Evolutionary conservation across 2,797 vertebrate species (phyloP).

Genomic region (Agapornis canus): DNA sequence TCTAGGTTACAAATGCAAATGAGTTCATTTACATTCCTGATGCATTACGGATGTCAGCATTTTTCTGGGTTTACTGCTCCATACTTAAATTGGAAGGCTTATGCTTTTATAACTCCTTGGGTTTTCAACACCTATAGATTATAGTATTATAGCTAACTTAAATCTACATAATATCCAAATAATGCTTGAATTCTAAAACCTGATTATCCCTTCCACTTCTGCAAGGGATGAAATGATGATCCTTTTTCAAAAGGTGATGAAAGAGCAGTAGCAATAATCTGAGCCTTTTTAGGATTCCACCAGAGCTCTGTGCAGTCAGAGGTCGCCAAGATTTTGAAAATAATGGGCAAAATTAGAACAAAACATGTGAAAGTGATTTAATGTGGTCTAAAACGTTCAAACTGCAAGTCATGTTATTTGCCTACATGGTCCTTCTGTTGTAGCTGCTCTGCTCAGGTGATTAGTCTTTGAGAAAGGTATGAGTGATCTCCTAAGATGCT

Average conservation of each 20-base stretch:
- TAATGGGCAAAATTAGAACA: neutral
- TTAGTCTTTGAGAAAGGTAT: neutral
- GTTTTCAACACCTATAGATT: constrained; percentile 11
- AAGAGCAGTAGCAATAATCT: constrained; percentile 25
- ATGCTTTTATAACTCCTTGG: neutral
- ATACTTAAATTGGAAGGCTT: neutral
- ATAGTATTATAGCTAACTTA: constrained; percentile 37
- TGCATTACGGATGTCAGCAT: neutral
- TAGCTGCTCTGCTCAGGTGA: neutral
- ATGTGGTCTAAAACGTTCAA: neutral
- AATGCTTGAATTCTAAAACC: constrained; percentile 55
- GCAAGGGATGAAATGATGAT: constrained; percentile 44
- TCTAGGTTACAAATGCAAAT: neutral
- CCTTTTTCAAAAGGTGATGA: constrained; percentile 36
- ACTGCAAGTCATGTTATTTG: neutral
- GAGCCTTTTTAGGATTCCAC: neutral
- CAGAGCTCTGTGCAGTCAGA: neutral
- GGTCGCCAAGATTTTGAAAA: neutral
- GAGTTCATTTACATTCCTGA: neutral
- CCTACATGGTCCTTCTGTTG: neutral
- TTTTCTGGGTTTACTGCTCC: neutral
- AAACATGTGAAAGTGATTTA: neutral
- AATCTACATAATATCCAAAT: constrained; percentile 58
- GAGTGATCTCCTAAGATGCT: neutral
- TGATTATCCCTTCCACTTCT: constrained; percentile 58